These are phyloP conservation scores for Bruchidius siliquastri DNA, from an alignment of 2,888 invertebrate species.

Conservation along the genomic window DNA sequence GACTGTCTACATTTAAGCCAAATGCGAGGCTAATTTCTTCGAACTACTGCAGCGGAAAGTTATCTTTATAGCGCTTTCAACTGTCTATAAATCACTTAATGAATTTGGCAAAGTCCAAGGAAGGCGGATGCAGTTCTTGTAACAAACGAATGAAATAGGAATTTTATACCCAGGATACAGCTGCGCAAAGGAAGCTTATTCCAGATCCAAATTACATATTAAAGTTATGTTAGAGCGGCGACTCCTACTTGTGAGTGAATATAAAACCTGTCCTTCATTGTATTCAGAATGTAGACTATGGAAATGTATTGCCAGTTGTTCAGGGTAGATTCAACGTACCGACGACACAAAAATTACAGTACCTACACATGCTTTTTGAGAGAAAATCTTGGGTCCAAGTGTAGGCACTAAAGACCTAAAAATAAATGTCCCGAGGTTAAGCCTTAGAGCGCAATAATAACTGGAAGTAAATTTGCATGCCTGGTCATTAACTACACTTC, in stretches of 20 bases:
- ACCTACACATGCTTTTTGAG: no score
- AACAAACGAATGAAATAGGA: not conserved
- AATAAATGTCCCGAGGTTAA: no score
- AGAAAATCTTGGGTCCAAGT: no score
- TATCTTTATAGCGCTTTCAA: not conserved
- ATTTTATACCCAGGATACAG: not conserved
- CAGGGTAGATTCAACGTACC: no score
- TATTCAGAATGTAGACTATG: not conserved
- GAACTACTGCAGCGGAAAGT: not conserved
- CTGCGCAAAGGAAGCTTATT: not conserved
- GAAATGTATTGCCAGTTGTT: no score
- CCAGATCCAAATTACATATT: not conserved
- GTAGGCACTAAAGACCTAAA: no score
- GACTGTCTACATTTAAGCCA: not conserved
- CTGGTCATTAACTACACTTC: no score
- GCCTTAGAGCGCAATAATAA: no score
- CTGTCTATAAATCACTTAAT: not conserved
- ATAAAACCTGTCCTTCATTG: not conserved
- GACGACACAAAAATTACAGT: no score
- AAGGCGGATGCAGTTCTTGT: not conserved
- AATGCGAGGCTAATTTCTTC: not conserved
- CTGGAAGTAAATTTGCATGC: no score
- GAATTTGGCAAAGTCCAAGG: not conserved
- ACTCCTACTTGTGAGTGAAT: not conserved
- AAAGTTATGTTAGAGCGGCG: not conserved